phyloP scores from a whole-genome alignment of 2,113 vertebrate genomes.

The Catharus minimus region DNA sequence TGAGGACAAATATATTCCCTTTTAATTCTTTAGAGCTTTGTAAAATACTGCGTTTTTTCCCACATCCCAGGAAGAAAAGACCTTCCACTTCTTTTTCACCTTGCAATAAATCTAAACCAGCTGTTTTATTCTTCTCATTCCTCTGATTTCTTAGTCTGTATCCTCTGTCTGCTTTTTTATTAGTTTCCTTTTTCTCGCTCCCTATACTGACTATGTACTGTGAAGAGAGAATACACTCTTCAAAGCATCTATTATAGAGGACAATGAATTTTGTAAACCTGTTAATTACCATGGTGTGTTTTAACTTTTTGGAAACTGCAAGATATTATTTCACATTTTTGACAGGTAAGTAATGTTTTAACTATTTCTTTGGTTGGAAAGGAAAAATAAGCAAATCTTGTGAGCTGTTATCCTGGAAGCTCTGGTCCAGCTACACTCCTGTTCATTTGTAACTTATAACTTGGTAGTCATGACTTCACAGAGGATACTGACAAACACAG shows the following conservation, averaged over 20 bases:
- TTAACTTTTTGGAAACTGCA: neutral
- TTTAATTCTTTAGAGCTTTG: neutral
- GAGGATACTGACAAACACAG: neutral
- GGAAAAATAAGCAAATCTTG: neutral
- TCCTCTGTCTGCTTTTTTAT: rapidly evolving
- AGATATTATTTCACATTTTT: neutral
- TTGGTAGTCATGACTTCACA: rapidly evolving
- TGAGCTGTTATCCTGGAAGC: neutral
- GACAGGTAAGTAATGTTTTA: neutral
- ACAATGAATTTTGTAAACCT: neutral
- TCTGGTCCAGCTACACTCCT: neutral
- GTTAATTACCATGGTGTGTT: neutral
- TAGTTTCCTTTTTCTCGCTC: rapidly evolving
- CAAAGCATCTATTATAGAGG: neutral
- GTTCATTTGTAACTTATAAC: neutral
- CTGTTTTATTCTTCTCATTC: neutral
- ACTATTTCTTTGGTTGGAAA: neutral
- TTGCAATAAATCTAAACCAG: neutral
- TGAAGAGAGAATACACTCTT: neutral
- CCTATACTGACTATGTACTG: neutral
- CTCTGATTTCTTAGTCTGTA: neutral
- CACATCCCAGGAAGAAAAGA: neutral
- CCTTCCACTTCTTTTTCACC: neutral
- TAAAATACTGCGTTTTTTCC: neutral
- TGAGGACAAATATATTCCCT: neutral